Base-by-base conservation (phyloP, 2,797 vertebrate genomes). In the Falco columbarius region DNA sequence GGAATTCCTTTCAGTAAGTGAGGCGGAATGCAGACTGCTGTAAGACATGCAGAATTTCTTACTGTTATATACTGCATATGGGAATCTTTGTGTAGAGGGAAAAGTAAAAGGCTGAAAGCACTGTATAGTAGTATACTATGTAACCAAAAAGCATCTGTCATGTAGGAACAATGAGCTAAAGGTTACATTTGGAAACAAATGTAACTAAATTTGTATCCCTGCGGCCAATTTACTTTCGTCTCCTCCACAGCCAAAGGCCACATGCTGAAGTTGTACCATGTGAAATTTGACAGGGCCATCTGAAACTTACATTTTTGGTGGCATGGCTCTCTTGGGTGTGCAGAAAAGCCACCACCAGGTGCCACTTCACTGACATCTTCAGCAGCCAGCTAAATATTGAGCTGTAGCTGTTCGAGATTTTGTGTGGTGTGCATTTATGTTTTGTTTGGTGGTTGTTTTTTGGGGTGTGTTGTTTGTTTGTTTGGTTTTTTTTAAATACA, bases 41-140 rank as follows among this genome's bases (percentile, higher is more conserved):
- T 67, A 46, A 87, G 29, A 12, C 44, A 36, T 13, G 24, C 15
- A 26, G 67, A 74, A 74, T 75, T 89, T 79, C 19, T 66, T 82
- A 21, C 17, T 51, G 15, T 75, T 54, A 10, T 30, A 7, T 56
- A 4, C 9, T 47, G 42, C 19, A 12, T 49, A 38, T 71, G 21
- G 52, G 17, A 51, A 55, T 44, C 32, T 10, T 30, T 55, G 8
- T 72, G 38, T 66, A 49, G 32, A 55, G 22, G 34, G 30, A 62
- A 40, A 67, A 65, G 21, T 46, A 55, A 49, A 71, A 66, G 52
- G 30, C 55, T 77, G 21, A 66, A 91, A 77, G 29, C 12, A 29
- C 6, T 1, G 0, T n/a, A 10, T 18, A 42, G 40, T 42, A 34
- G 20, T 38, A 29, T 26, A 7, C 20, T 23, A 16, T 59, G 13